phyloP scores from a whole-genome alignment of 2,888 invertebrate genomes.

The Tetragonisca angustula region DNA sequence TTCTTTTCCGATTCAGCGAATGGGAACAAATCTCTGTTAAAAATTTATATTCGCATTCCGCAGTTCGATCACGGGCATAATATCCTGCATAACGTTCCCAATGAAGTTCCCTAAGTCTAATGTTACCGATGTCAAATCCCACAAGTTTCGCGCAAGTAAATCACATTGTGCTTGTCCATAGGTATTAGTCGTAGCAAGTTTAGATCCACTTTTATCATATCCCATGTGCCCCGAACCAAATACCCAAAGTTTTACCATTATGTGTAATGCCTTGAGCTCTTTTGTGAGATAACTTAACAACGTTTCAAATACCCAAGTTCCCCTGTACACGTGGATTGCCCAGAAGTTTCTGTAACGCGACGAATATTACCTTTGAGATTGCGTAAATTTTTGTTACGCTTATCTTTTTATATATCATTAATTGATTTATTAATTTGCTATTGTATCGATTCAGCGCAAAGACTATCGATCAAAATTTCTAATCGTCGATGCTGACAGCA shows the following conservation, averaged over 20 bases:
- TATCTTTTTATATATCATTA: no score
- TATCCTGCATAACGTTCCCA: background rate
- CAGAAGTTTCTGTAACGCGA: background rate
- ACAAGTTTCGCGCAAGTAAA: background rate
- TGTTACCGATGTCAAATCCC: background rate
- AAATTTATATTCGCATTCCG: no score
- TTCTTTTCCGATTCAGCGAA: no score
- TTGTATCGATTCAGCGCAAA: no score
- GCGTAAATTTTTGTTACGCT: background rate
- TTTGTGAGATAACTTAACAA: background rate
- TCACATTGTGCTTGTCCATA: background rate
- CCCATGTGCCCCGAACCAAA: background rate
- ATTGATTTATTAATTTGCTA: no score
- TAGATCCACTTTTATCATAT: constrained; percentile 6
- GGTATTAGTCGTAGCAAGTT: constrained; percentile 3
- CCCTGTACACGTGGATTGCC: background rate
- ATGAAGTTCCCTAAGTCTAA: no score
- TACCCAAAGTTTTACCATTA: constrained; percentile 10
- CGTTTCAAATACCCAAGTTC: background rate
- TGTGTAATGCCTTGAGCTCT: constrained; percentile 12
- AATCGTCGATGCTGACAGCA: background rate
- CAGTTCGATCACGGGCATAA: background rate
- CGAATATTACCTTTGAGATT: background rate
- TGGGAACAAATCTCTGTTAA: no score
- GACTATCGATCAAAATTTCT: constrained; percentile 13